Evolutionary conservation across 64 coral and sea anemone species (phyloP), one percentile per base, ranked within the genome.

Genomic region (Montipora efflorescens): DNA sequence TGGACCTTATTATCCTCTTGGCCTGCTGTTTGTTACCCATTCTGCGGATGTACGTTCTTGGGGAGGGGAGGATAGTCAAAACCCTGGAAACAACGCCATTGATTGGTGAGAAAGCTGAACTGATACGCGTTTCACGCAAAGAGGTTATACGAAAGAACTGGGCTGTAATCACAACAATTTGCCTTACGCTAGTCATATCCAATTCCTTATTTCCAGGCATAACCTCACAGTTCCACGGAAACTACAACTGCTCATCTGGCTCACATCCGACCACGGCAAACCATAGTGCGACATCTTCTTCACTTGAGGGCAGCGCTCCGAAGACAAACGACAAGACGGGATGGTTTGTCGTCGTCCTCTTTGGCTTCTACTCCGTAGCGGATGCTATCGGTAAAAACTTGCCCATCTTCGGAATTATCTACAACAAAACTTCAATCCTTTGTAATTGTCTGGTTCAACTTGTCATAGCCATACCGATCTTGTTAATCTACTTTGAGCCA

Each of bases 121-220:
- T 19, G 16, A 20, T n/a, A 1, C 62, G 84, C 25, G 23, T 94
- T 1, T 97, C 96, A 5, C 84, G 90, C 8, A 88, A 77, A 70
- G 7, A 20, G 68, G 94, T 97, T 28, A 92, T 97, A 22, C 77
- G 47, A 46, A 94, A 92, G 4, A 97, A 94, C 82, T 94, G 89
- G 88, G 57, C 92, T 36, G 89, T 78, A 23, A 43, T 97, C 43
- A 44, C 90, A 10, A 97, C 96, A 44, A 90, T 97, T 62, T 94
- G 89, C 83, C 72, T 97, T 12, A 94, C 96, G 16, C 64, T 97
- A 10, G 92, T 97, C 16, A 97, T 97, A 19, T 92, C 92, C 28
- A 94, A 97, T 79, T 67, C 96, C 51, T 79, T 97, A 8, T 97
- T 97, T 75, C 96, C 96, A 13, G 96, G 96, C 10, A 94, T 97